phyloP scores from a whole-genome alignment of 2,888 invertebrate genomes.

The Poecilobothrus nobilitatus region DNA sequence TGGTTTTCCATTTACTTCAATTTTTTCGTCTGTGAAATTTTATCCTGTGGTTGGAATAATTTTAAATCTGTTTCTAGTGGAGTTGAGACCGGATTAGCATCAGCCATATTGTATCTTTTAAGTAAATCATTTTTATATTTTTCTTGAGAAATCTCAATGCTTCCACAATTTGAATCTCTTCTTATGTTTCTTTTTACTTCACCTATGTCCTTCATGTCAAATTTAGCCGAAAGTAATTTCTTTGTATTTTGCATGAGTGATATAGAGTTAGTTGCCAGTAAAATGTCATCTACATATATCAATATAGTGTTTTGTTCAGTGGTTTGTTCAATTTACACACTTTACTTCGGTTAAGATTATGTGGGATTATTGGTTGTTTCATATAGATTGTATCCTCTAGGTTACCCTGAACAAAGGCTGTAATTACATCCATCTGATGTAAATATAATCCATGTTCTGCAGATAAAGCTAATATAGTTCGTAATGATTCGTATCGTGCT shows the following conservation, averaged over 20 bases:
- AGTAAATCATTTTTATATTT: too few species aligned
- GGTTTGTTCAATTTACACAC: constrained; percentile 12
- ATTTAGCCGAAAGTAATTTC: constrained; percentile 12
- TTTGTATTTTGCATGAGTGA: constrained; percentile 9
- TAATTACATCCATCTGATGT: constrained; percentile 14
- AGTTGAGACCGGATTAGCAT: constrained; percentile 16
- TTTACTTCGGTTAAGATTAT: background rate
- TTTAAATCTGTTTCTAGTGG: constrained; percentile 19
- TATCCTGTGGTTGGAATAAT: too few species aligned
- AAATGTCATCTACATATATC: constrained; percentile 16
- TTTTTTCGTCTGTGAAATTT: too few species aligned
- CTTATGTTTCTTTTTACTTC: constrained; percentile 10
- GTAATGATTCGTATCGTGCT: constrained; percentile 18
- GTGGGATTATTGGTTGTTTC: constrained; percentile 5
- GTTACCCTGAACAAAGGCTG: constrained; percentile 16
- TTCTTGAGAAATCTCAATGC: background rate
- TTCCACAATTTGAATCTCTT: background rate
- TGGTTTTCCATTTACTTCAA: too few species aligned
- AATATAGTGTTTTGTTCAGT: constrained; percentile 13
- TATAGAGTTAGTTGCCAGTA: constrained; percentile 13
- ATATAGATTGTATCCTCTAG: constrained; percentile 14
- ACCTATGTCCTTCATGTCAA: constrained; percentile 17
- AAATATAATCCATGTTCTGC: constrained; percentile 12
- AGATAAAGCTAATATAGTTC: constrained; percentile 17
- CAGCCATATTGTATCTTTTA: background rate